Evolutionary conservation across 2,888 invertebrate genomes (phyloP).

Genomic region (Pyrochroa serraticornis): DNA sequence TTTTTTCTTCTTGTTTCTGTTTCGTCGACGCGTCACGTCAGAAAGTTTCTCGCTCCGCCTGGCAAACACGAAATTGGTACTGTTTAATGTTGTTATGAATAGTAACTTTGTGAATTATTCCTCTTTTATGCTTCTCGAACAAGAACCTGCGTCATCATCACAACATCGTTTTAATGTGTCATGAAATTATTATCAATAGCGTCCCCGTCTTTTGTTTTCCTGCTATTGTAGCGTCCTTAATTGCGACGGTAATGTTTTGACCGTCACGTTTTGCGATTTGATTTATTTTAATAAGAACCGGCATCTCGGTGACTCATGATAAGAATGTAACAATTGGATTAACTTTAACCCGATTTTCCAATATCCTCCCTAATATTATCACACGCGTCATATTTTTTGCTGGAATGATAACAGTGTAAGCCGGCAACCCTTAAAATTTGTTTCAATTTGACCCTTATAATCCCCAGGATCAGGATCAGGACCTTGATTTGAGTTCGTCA

Average conservation of each 20-base stretch:
- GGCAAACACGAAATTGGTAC: conserved; percentile 17
- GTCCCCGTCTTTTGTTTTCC: conserved; percentile 9
- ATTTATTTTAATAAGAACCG: not conserved
- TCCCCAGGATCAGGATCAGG: conserved; percentile 41
- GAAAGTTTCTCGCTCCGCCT: conserved; percentile 22
- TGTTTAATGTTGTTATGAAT: conserved; percentile 29
- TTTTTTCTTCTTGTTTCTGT: conserved; percentile 19
- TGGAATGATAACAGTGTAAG: conserved; percentile 29
- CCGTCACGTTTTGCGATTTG: conserved; percentile 10
- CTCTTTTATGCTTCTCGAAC: conserved; percentile 11
- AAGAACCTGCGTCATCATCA: conserved; percentile 10
- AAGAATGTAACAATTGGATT: conserved; percentile 8
- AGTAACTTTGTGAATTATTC: conserved; percentile 24
- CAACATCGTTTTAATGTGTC: conserved; percentile 5
- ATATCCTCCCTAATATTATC: conserved; percentile 24
- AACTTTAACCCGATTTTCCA: conserved; percentile 28
- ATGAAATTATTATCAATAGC: conserved; percentile 3
- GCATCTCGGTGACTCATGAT: not conserved
- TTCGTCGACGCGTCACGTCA: conserved; percentile 6
- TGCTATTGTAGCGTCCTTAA: too few species aligned
- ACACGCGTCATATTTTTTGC: conserved; percentile 27
- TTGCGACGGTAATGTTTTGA: conserved; percentile 1
- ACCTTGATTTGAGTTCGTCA: conserved; percentile 48
- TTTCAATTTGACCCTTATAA: conserved; percentile 46
- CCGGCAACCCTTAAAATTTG: conserved; percentile 29